These are phyloP conservation scores for Heliothis virescens DNA, from an alignment of 1,140 invertebrate species.

Conservation along the genomic window DNA sequence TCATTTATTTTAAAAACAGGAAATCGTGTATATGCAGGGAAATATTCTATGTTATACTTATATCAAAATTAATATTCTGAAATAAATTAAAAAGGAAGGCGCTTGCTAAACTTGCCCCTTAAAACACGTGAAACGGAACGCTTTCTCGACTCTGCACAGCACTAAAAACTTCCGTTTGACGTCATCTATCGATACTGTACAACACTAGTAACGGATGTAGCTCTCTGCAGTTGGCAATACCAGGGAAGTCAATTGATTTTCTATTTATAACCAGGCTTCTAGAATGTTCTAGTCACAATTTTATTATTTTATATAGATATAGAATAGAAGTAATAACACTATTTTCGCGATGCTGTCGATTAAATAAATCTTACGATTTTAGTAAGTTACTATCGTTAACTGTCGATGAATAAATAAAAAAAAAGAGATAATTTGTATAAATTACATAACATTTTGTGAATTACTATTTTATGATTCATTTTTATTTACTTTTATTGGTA, in stretches of 20 bases:
- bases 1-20: too few relatives aligned
- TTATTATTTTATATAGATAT: background rate
- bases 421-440: too few relatives aligned
- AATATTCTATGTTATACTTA: too few relatives aligned
- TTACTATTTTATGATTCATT: too few relatives aligned
- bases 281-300: background rate
- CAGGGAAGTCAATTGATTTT: slow-evolving; percentile 44
- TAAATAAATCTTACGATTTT: background rate
- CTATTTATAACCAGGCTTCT: slow-evolving; percentile 38
- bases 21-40: too few relatives aligned
- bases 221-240: slow-evolving; percentile 44
- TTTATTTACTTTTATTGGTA: too few relatives aligned
- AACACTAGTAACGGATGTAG: slow-evolving; percentile 48
- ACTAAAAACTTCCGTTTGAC: slow-evolving; percentile 58
- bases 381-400: too few relatives aligned
- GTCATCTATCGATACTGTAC: slow-evolving; percentile 36
- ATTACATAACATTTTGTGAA: too few relatives aligned
- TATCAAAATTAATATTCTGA: too few relatives aligned
- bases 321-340: background rate
- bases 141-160: slow-evolving; percentile 51
- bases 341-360: background rate
- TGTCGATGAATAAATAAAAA: too few relatives aligned
- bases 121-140: slow-evolving; percentile 48
- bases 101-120: background rate
- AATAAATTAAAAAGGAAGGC: too few relatives aligned